Evolutionary conservation across 1,140 invertebrate genomes (phyloP).

Genomic region (Drosophila orena): DNA sequence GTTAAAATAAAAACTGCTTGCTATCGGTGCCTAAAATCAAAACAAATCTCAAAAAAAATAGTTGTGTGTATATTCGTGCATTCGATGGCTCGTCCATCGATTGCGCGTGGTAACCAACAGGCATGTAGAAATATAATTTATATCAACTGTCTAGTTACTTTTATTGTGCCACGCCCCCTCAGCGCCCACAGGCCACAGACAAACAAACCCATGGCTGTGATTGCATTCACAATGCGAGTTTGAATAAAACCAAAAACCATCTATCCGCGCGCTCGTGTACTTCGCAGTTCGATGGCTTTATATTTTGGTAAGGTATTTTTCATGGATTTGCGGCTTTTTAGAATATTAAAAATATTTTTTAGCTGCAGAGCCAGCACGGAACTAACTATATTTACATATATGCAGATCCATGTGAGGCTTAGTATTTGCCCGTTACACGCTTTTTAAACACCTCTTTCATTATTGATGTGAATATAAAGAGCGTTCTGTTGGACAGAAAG

Average conservation of each 20-base stretch:
- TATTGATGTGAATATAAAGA: conserved; percentile 72
- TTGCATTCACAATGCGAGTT: conserved; percentile 66
- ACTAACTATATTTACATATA: conserved; percentile 8
- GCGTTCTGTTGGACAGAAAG: conserved; percentile 15
- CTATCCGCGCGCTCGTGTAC: conserved; percentile 6
- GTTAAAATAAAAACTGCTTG: conserved; percentile 67
- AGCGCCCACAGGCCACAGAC: conserved; percentile 19
- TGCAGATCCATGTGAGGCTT: conserved; percentile 28
- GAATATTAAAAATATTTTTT: conserved; percentile 80
- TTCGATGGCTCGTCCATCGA: conserved; percentile 36
- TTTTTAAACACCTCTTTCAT: conserved; percentile 73
- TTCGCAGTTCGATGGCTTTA: conserved; percentile 27
- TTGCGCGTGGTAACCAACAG: conserved; percentile 57
- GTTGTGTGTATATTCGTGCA: conserved; percentile 4
- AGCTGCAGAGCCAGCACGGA: conserved; percentile 8
- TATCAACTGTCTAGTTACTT: conserved; percentile 67
- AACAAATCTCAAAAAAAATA: conserved; percentile 55
- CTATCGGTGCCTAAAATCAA: conserved; percentile 69
- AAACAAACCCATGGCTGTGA: conserved; percentile 60
- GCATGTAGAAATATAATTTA: conserved; percentile 75
- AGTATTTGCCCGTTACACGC: conserved; percentile 68
- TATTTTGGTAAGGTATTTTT: conserved; percentile 58
- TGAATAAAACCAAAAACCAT: conserved; percentile 31
- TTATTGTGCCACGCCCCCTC: conserved; percentile 26
- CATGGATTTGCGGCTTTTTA: conserved; percentile 80